Conservation (phyloP, 2,888 invertebrate genomes). For the Scaptomyza reducta region DNA sequence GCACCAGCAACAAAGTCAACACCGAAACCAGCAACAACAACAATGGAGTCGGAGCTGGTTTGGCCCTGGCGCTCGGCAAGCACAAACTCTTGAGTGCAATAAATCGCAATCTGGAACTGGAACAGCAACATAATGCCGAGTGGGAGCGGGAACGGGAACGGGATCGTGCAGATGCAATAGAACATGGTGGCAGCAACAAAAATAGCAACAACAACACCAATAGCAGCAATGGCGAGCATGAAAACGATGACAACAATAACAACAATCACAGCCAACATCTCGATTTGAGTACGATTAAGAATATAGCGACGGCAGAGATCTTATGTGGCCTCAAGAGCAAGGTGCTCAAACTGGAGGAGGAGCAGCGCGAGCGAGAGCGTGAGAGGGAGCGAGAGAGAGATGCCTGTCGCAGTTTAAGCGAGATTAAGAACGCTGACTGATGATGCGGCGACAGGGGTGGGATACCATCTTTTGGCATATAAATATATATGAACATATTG, state of each 20-base stretch:
- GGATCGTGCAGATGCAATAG: constrained; percentile 21
- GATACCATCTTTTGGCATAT: constrained; percentile 28
- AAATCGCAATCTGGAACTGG: constrained; percentile 60
- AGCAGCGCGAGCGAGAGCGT: constrained; percentile 68
- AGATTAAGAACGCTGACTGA: constrained; percentile 81
- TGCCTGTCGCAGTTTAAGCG: constrained; percentile 73
- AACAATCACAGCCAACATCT: constrained; percentile 74
- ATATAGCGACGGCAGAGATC: constrained; percentile 81
- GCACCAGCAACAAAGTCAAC: constrained; percentile 13
- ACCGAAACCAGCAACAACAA: constrained; percentile 42
- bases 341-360: constrained; percentile 80
- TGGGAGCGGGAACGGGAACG: constrained; percentile 28
- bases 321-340: constrained; percentile 81
- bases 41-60: constrained; percentile 37
- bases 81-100: constrained; percentile 65
- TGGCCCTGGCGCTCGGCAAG: constrained; percentile 66
- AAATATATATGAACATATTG: constrained; percentile 50
- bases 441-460: constrained; percentile 42
- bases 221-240: constrained; percentile 45
- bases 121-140: constrained; percentile 42
- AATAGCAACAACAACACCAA: constrained; percentile 35
- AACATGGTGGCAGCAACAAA: constrained; percentile 34
- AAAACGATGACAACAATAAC: constrained; percentile 43
- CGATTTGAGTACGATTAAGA: constrained; percentile 79
- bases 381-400: constrained; percentile 58